Base-by-base conservation (phyloP, 2,888 invertebrate genomes). In the Ecliptopera silaceata region DNA sequence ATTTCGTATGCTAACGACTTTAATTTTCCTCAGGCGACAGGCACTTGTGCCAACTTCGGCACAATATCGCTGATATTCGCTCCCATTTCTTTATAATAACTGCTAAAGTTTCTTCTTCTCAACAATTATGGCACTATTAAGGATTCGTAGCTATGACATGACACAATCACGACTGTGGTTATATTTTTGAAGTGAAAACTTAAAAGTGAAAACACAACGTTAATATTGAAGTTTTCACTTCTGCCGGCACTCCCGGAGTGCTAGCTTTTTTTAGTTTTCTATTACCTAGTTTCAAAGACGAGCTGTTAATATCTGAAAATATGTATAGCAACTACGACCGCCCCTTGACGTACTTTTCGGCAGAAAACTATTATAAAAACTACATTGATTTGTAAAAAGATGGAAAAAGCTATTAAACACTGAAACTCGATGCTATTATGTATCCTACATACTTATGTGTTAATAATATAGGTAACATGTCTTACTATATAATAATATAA, bases 361-460 rank as follows among this genome's bases (percentile, higher is more conserved):
- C 4, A 5, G 10, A 6, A 26, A 26, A 8, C 10, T 26, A 4
- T 6, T 0, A 26, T 8, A 26, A 26, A n/a, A 26, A 26, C 26
- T 4, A 26, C 26, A 26, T 8, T 26, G 8, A 26, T 26, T 26
- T 26, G 26, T 0, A 26, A 6, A 26, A 26, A 26, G 26, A 26
- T 26, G 26, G 6, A 8, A 0, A 8, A 26, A 26, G 26, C 2
- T 63, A 61, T 60, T 63, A 10, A n/a, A 61, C 57, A 63, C 51
- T 71, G 64, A 69, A 79, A 75, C 68, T 68, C 67, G 72, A 71
- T 69, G 71, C 69, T 70, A 71, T 67, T 71, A 66, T 64, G 66
- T 26, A 26, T 26, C 4, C 6, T 22, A 22, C 6, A 22, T 22
- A 22, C 22, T 26, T 26, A 26, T 26, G 6, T 26, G 26, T 26